phyloP scores from a whole-genome alignment of 2,888 invertebrate genomes.

The Athetis lepigone region DNA sequence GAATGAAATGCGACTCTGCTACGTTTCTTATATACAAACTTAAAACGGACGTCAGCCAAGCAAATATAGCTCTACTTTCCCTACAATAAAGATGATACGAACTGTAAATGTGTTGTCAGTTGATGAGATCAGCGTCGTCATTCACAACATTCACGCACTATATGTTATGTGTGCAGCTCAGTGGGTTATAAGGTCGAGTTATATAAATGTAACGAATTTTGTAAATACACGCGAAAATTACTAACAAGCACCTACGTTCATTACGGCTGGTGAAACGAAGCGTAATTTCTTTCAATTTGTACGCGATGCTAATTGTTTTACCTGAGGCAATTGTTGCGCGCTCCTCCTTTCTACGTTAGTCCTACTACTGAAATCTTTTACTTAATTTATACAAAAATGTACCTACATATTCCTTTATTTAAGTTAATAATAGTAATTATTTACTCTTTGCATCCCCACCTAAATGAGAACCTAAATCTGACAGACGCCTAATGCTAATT shows the following conservation, averaged over 20 bases:
- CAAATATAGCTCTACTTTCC: conserved; percentile 60
- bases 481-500: conserved; percentile 4
- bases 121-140: conserved; percentile 75
- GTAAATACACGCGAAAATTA: conserved; percentile 62
- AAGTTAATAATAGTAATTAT: conserved; percentile 16
- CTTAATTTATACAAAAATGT: conserved; percentile 18
- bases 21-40: conserved; percentile 67
- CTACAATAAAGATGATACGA: conserved; percentile 44
- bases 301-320: conserved; percentile 40
- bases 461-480: background rate
- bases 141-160: conserved; percentile 84
- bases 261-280: conserved; percentile 34
- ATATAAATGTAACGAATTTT: conserved; percentile 74
- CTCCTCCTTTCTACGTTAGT: conserved; percentile 20
- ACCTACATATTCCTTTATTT: background rate
- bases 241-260: conserved; percentile 34
- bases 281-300: conserved; percentile 43
- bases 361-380: conserved; percentile 5
- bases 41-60: conserved; percentile 46
- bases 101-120: conserved; percentile 49
- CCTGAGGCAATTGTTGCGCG: conserved; percentile 23
- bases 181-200: conserved; percentile 84
- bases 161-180: conserved; percentile 78
- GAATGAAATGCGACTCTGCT: conserved; percentile 74
- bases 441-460: background rate